A percentile compares a stretch with the other conserved stretches of the same genome.
phyloP scores from a whole-genome alignment of 2,888 invertebrate genomes.

The Ennomos fuscantarius region DNA sequence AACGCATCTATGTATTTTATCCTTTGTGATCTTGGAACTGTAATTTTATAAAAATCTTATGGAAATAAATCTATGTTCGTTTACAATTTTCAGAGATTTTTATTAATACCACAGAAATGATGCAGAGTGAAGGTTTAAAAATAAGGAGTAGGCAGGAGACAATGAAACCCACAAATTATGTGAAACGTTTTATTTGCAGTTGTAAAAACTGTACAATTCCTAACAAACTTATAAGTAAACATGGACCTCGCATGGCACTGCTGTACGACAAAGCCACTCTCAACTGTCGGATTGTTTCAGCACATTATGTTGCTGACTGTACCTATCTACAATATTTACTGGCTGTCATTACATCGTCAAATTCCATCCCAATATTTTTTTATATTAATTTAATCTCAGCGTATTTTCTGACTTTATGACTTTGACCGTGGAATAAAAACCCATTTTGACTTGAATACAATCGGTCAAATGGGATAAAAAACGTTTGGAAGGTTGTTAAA shows the following conservation, averaged over 20 bases:
- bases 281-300: conserved; percentile 49
- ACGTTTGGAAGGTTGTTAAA: conserved; percentile 21
- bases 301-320: conserved; percentile 9
- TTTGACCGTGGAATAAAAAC: conserved; percentile 17
- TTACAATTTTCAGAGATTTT: conserved; percentile 1
- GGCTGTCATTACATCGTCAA: conserved; percentile 33
- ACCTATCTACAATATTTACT: conserved; percentile 22
- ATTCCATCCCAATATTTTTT: conserved; percentile 2
- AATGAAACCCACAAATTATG: conserved; percentile 62
- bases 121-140: background rate
- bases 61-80: conserved; percentile 29
- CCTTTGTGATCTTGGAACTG: conserved; percentile 32
- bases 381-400: background rate
- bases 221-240: conserved; percentile 84
- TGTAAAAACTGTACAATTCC: conserved; percentile 86
- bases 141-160: background rate
- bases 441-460: conserved; percentile 5
- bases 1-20: conserved; percentile 23
- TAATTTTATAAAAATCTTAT: conserved; percentile 36
- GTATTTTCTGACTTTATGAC: background rate
- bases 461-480: conserved; percentile 17
- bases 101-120: background rate
- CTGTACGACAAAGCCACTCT: conserved; percentile 61
- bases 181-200: conserved; percentile 84
- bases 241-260: conserved; percentile 85